phyloP scores from a whole-genome alignment of 2,113 vertebrate species.

The Gopherus flavomarginatus region DNA sequence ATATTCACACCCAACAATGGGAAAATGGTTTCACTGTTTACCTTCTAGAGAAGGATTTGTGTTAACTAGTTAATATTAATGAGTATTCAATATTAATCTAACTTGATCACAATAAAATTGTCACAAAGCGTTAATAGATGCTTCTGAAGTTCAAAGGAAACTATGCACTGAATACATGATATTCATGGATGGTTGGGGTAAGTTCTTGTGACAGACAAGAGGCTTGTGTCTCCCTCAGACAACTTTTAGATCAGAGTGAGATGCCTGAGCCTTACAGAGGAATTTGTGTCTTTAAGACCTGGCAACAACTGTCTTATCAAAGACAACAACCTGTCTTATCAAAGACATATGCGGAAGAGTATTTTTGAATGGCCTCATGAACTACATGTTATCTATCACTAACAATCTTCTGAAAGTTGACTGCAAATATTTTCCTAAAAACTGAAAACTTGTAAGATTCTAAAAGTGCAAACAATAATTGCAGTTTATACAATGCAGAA shows the following conservation, averaged over 20 bases:
- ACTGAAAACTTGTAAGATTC: neutral
- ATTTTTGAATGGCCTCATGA: neutral
- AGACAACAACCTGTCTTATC: neutral
- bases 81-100: neutral
- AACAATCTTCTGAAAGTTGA: neutral
- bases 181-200: neutral
- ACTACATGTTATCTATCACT: neutral
- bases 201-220: neutral
- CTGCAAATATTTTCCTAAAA: neutral
- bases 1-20: fast-evolving
- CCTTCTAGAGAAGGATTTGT: neutral
- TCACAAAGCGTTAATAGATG: neutral
- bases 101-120: neutral
- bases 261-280: neutral
- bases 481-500: neutral
- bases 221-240: neutral
- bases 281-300: neutral
- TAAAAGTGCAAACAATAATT: neutral
- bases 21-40: neutral
- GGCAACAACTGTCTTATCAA: neutral
- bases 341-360: neutral
- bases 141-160: neutral
- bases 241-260: neutral
- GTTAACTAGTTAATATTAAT: neutral
- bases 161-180: neutral